Evolutionary conservation across 2,113 vertebrate species (phyloP).

Genomic region (Callithrix jacchus): DNA sequence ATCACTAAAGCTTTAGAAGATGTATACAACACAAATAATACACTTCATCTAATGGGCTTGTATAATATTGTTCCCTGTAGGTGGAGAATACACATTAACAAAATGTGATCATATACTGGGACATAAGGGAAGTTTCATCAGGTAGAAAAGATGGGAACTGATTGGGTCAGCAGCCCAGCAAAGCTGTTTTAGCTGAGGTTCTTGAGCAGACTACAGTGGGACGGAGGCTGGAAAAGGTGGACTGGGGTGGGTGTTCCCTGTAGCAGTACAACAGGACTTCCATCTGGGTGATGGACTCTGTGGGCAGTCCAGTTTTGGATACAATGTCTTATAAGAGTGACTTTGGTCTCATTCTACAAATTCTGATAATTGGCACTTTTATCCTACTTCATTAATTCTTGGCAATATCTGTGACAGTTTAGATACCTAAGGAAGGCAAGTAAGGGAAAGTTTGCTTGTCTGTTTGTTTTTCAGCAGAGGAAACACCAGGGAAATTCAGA

Average conservation of each 20-base stretch:
- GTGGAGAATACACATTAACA: not conserved
- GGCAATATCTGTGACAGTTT: not conserved
- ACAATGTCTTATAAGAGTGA: not conserved
- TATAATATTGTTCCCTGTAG: not conserved
- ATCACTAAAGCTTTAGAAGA: not conserved
- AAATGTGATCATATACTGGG: not conserved
- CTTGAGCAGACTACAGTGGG: not conserved
- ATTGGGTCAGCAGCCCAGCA: not conserved
- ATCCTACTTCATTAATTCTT: not conserved
- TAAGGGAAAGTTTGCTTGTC: not conserved
- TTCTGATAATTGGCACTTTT: not conserved
- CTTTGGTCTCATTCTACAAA: not conserved
- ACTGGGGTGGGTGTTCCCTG: no score
- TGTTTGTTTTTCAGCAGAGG: not conserved
- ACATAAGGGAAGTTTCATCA: not conserved
- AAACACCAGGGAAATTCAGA: not conserved
- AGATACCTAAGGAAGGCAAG: not conserved
- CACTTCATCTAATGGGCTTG: not conserved
- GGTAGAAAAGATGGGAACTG: not conserved
- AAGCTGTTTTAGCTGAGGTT: not conserved
- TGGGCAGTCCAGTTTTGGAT: not conserved
- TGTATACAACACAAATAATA: not conserved
- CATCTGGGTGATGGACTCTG: not conserved
- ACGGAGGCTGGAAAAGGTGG: no score
- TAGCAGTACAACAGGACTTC: not conserved